phyloP scores from a whole-genome alignment of 2,113 vertebrate species.

The Larimichthys polyactis region DNA sequence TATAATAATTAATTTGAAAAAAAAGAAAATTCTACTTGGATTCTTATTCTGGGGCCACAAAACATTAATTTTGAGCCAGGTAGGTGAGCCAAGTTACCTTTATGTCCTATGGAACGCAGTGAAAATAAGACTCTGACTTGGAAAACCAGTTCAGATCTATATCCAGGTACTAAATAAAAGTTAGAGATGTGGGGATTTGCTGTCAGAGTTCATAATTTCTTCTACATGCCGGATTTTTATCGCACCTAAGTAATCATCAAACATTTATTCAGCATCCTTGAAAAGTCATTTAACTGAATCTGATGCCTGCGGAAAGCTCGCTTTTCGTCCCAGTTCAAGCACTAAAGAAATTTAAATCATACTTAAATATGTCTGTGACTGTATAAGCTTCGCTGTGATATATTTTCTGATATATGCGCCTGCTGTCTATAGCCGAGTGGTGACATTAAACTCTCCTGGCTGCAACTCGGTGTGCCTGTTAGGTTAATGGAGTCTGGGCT shows the following conservation, averaged over 20 bases:
- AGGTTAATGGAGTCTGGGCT: conserved; percentile 60
- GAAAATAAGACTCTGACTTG: conserved; percentile 8
- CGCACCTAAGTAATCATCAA: not conserved
- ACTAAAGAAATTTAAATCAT: conserved; percentile 1
- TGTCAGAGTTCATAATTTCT: conserved; percentile 6
- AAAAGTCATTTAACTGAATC: conserved; percentile 11
- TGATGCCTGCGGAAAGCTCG: not conserved
- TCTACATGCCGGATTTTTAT: not conserved
- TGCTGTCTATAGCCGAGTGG: conserved; percentile 31
- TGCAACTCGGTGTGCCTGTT: conserved; percentile 34
- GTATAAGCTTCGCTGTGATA: conserved; percentile 9
- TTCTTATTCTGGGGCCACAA: conserved; percentile 7
- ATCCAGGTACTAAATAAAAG: conserved; percentile 8
- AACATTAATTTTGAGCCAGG: not conserved
- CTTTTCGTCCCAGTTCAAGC: not conserved
- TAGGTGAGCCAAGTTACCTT: conserved; percentile 22
- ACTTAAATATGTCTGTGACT: conserved; percentile 24
- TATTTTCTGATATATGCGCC: conserved; percentile 41
- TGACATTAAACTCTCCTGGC: conserved; percentile 64
- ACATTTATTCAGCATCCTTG: not conserved
- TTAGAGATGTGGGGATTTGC: not conserved
- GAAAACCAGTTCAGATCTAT: conserved; percentile 3
- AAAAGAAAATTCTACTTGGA: not conserved
- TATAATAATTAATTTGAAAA: conserved; percentile 23
- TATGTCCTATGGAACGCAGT: not conserved